Percentiles rank a stretch among this genome's conserved stretches.
Evolutionary conservation across 1,140 invertebrate species (phyloP).

Genomic region (Lepidostoma basale): DNA sequence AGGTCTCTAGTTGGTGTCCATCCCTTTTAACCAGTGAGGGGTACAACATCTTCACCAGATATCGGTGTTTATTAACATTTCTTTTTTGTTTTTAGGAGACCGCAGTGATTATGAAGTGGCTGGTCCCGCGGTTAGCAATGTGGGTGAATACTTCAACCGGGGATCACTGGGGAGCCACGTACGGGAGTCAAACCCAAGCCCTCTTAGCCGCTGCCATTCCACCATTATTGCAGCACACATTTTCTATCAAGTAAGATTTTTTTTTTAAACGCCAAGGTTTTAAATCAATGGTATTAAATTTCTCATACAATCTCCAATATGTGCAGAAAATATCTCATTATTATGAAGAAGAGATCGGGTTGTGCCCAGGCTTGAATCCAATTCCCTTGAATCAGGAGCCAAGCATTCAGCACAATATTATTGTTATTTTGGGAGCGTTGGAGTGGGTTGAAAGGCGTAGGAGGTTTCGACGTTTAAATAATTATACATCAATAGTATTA

Average conservation of each 20-base stretch:
- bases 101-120: conserved; percentile 33
- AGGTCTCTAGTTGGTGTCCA: too few relatives aligned
- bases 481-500: too few relatives aligned
- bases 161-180: conserved; percentile 38
- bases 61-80: too few relatives aligned
- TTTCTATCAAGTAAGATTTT: conserved; percentile 38
- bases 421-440: too few relatives aligned
- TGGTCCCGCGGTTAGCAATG: conserved; percentile 30
- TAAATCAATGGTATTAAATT: background rate
- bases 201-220: conserved; percentile 41
- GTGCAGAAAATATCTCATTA: too few relatives aligned
- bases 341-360: too few relatives aligned
- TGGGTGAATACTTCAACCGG: conserved; percentile 26
- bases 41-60: too few relatives aligned
- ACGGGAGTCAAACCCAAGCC: conserved; percentile 31
- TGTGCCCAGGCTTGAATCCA: too few relatives aligned
- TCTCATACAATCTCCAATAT: conserved; percentile 17
- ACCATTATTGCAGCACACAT: conserved; percentile 37
- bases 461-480: too few relatives aligned
- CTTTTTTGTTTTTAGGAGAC: conserved; percentile 29
- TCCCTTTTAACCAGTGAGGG: too few relatives aligned
- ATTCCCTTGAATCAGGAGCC: too few relatives aligned
- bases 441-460: too few relatives aligned
- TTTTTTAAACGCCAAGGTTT: background rate
- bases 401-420: conserved; percentile 22